phyloP scores from a whole-genome alignment of 2,113 vertebrate genomes.

The Solea solea region DNA sequence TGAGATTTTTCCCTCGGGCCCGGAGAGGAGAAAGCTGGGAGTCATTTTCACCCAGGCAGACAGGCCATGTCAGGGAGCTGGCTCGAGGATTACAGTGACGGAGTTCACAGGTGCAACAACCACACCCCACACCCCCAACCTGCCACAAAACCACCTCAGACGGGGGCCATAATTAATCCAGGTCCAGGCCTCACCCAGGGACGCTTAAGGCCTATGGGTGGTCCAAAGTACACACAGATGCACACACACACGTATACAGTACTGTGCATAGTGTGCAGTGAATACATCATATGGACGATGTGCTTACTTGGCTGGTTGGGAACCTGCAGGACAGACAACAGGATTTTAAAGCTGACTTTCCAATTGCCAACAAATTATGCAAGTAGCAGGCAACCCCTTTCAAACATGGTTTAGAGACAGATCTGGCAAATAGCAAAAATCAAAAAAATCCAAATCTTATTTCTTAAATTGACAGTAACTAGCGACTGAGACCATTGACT shows the following conservation, averaged over 20 bases:
- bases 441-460: no score
- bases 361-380: not conserved
- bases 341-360: not conserved
- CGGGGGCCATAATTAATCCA: constrained; percentile 76
- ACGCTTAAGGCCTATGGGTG: constrained; percentile 65
- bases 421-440: not conserved
- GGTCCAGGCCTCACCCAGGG: constrained; percentile 70
- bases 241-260: constrained; percentile 16
- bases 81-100: constrained; percentile 68
- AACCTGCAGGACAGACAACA: constrained; percentile 1
- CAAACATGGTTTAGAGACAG: not conserved
- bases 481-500: no score
- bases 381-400: not conserved
- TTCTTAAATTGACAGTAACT: no score
- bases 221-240: constrained; percentile 58
- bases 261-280: constrained; percentile 23
- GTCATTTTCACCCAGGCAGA: constrained; percentile 68
- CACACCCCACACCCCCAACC: constrained; percentile 59
- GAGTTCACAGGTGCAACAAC: constrained; percentile 77
- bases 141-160: constrained; percentile 78
- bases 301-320: constrained; percentile 32
- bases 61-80: constrained; percentile 62
- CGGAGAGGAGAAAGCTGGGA: constrained; percentile 61
- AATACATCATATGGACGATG: constrained; percentile 23
- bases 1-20: constrained; percentile 49